Base-by-base conservation (phyloP, 1,140 invertebrate genomes). In the Drosophila aff. region DNA sequence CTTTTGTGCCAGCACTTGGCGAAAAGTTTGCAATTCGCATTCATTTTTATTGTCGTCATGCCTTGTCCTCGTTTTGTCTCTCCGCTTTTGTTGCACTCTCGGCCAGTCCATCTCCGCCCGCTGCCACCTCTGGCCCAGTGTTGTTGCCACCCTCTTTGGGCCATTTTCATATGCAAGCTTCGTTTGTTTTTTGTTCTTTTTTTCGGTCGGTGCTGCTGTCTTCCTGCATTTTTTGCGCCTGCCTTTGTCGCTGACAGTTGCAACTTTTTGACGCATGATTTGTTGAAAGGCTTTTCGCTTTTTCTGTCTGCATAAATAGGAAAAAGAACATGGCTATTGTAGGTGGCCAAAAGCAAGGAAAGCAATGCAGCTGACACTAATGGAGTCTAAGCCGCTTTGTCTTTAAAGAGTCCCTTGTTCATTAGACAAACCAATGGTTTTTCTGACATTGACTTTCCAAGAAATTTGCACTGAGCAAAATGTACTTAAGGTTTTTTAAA, bases 211-310 rank as follows among this genome's bases (percentile, higher is more conserved):
- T 58, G 61, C 55, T 38, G 52, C 28, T 67, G 72, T 82, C 67
- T 87, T 80, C 71, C 76, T 82, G 67, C 61, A 73, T 81, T 80
- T 77, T 72, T 63, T 62, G 15, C 11, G 26, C 33, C 50, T 60
- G 61, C 43, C 58, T 64, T 75, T 64, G 68, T 73, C 71, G 55
- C 82, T 89, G 85, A 89, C 85, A 89, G 85, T 90, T 85, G 77
- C 81, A 85, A 90, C 85, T 84, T 85, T 85, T 87, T 90, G 85
- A 89, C 85, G 85, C 81, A 84, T 89, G 85, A 89, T 89, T 85
- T 90, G 85, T 90, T 84, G 69, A 90, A 90, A 89, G 82, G 85
- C 79, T 87, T 81, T 76, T 79, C 49, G 78, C 69, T 83, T 87
- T 69, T 79, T 76, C 52, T 76, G 36, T 74, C 15, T 57, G 53